Evolutionary conservation across 2,888 invertebrate genomes (phyloP).

Genomic region (Resseliella maxima): DNA sequence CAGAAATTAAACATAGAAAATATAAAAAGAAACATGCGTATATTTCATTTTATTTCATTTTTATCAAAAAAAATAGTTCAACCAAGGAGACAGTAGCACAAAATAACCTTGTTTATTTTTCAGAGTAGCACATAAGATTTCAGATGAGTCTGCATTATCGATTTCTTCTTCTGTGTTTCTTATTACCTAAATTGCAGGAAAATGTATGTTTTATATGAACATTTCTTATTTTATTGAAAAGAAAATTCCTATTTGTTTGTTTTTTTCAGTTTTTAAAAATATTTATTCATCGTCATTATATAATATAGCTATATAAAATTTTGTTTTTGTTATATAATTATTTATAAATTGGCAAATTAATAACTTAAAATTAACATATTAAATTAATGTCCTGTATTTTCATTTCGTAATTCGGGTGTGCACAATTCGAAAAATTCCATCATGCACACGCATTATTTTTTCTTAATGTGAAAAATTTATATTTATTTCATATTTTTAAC

Average conservation of each 20-base stretch:
- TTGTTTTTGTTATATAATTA: slow-evolving; percentile 21
- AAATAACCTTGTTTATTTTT: too few relatives aligned
- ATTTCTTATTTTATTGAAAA: background rate
- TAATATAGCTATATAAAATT: slow-evolving; percentile 6
- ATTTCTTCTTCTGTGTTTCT: background rate
- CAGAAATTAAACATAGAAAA: slow-evolving; percentile 42
- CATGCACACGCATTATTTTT: slow-evolving; percentile 6
- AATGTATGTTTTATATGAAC: too few relatives aligned
- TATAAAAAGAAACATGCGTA: background rate
- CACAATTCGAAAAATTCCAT: slow-evolving; percentile 20
- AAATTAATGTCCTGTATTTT: slow-evolving; percentile 44
- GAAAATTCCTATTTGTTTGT: background rate
- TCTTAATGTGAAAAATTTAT: background rate
- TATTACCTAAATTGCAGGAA: too few relatives aligned
- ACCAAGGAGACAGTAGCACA: too few relatives aligned
- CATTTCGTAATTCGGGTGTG: slow-evolving; percentile 32
- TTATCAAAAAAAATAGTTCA: too few relatives aligned
- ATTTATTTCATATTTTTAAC: background rate
- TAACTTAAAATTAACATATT: slow-evolving; percentile 48
- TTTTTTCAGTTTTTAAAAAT: background rate
- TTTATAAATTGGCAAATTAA: slow-evolving; percentile 47
- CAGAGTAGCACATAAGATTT: too few relatives aligned
- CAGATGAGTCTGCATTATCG: slow-evolving; percentile 7
- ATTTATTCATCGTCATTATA: slow-evolving; percentile 39
- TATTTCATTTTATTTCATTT: background rate